These are phyloP conservation scores for Entosphenus tridentatus DNA, from an alignment of 2,113 vertebrate species.

Conservation along the genomic window DNA sequence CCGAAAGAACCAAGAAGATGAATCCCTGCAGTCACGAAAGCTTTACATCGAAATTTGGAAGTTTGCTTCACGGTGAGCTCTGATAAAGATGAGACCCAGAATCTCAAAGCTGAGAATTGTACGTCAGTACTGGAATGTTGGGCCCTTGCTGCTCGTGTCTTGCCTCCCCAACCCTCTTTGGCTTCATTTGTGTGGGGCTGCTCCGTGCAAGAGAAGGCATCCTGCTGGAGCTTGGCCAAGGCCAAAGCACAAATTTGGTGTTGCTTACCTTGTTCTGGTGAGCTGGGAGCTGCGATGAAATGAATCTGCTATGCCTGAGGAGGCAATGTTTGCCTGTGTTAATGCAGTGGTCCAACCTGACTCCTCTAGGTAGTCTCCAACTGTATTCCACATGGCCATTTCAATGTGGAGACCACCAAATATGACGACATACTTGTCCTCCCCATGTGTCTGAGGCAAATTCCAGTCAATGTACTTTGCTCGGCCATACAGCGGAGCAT, in stretches of 20 bases:
- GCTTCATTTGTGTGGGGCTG: neutral
- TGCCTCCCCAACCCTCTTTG: neutral
- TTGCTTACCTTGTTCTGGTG: too few species aligned
- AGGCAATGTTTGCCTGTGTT: neutral
- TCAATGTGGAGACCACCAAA: conserved; percentile 1
- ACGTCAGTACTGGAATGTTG: neutral
- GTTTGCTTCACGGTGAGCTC: neutral
- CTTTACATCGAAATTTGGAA: neutral
- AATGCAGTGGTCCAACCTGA: neutral
- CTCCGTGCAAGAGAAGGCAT: neutral
- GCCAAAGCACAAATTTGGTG: neutral
- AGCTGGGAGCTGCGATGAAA: too few species aligned
- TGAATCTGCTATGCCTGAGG: too few species aligned
- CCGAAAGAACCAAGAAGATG: too few species aligned
- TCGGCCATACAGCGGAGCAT: neutral
- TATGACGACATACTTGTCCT: conserved; percentile 2
- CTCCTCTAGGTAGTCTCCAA: neutral
- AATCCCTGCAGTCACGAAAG: too few species aligned
- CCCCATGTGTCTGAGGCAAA: neutral
- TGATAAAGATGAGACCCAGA: neutral
- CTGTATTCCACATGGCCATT: conserved; percentile 1
- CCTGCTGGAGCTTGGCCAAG: neutral
- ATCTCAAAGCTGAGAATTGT: neutral
- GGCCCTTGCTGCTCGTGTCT: neutral
- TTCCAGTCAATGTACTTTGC: neutral